A percentile compares a stretch with the other conserved stretches of the same genome.
Conservation (phyloP, 2,888 invertebrate genomes). For the Apoderus coryli region DNA sequence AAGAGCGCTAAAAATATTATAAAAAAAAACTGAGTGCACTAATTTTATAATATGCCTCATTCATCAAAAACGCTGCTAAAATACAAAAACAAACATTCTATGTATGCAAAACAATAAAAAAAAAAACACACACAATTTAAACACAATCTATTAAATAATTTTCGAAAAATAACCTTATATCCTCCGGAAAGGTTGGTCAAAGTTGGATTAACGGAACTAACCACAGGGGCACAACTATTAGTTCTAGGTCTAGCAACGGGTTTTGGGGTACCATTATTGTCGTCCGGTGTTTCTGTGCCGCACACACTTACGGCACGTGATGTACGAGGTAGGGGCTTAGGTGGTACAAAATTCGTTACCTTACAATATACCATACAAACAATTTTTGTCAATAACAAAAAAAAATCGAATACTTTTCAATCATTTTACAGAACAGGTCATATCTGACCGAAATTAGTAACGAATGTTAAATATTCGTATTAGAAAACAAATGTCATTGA, state of each 20-base stretch:
- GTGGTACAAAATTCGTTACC: too few species aligned
- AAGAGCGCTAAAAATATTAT: too few species aligned
- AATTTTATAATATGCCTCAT: too few species aligned
- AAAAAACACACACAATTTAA: constrained; percentile 9
- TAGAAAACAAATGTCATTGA: too few species aligned
- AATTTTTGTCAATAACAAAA: too few species aligned
- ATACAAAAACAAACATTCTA: constrained; percentile 1
- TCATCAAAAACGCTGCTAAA: constrained; percentile 1
- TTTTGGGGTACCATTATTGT: constrained; percentile 40
- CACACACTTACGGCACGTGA: constrained; percentile 57
- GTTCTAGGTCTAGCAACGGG: constrained; percentile 58
- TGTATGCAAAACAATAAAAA: constrained; percentile 9
- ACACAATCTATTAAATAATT: constrained; percentile 11
- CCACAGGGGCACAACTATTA: constrained; percentile 38
- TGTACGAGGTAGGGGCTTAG: constrained; percentile 68
- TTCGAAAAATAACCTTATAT: constrained; percentile 51
- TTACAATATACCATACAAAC: too few species aligned
- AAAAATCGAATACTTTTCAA: too few species aligned
- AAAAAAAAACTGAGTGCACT: too few species aligned
- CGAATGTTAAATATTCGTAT: too few species aligned
- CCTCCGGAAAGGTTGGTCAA: constrained; percentile 37
- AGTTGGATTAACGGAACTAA: constrained; percentile 43
- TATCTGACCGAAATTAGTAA: too few species aligned
- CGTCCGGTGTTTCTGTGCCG: constrained; percentile 44
- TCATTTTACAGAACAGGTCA: too few species aligned